These are phyloP conservation scores for Hippopotamus amphibius DNA, from an alignment of 2,113 vertebrate genomes.

Conservation along the genomic window DNA sequence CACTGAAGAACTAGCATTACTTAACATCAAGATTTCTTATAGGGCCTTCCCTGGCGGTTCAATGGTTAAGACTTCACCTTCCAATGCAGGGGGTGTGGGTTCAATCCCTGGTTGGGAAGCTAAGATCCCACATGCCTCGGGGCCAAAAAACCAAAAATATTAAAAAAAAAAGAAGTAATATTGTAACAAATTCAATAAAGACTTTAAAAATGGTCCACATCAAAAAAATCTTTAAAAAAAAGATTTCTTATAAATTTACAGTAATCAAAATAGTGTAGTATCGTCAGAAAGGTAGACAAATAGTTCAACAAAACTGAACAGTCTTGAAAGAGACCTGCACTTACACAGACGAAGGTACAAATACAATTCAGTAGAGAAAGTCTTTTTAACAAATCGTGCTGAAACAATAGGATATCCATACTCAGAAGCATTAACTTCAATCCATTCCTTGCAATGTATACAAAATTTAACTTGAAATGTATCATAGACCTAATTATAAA, in stretches of 20 bases:
- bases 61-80: too few relatives aligned
- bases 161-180: too few relatives aligned
- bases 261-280: neutral
- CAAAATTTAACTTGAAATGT: neutral
- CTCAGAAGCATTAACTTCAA: neutral
- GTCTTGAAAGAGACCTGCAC: neutral
- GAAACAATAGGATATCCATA: neutral
- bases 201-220: too few relatives aligned
- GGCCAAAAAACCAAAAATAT: too few relatives aligned
- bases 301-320: neutral
- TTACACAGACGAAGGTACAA: neutral
- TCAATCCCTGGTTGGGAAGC: too few relatives aligned
- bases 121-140: too few relatives aligned
- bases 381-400: neutral
- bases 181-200: too few relatives aligned
- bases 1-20: neutral
- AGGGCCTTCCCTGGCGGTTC: too few relatives aligned
- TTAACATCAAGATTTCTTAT: neutral
- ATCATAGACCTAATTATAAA: neutral
- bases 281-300: neutral
- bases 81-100: too few relatives aligned
- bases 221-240: too few relatives aligned
- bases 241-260: neutral
- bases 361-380: neutral
- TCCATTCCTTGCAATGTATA: neutral